Base-by-base conservation (phyloP, 2,113 vertebrate genomes). In the Catharus fuscescens region DNA sequence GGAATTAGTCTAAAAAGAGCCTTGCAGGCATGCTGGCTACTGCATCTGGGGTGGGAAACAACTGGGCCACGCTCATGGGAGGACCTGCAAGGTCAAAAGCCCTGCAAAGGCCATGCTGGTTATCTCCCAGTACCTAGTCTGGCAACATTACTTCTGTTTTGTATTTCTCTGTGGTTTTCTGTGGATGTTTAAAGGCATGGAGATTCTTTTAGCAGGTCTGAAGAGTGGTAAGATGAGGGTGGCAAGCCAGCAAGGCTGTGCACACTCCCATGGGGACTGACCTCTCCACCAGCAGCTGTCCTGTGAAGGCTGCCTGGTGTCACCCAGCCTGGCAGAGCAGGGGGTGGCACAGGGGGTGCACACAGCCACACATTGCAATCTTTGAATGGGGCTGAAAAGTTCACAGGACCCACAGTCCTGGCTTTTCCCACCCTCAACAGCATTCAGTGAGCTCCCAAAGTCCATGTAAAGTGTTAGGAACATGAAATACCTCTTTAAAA, bases 1-100 rank as follows among this genome's bases (percentile, higher is more conserved):
- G 97, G 93, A 97, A 97, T 97, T 97, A 97, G 95, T 92, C 92
- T 90, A 92, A 95, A 89, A 96, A 94, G 59, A 92, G 84, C 95
- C 96, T 96, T 83, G 80, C 77, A 93, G 97, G 95, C 93, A 92
- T 70, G 54, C 62, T 95, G 38, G 79, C 83, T 92, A 69, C 91
- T 92, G 65, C 57, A 94, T 18, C 14, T 91, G 84, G 78, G 44
- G 65, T 80, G 70, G 88, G 86, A 88, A 82, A 84, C 0, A 7
- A 60, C 8, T 74, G 92, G 85, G 57, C 56, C 70, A 73, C 38
- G 10, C 53, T 91, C 64, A 18, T 60, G 73, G 83, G 90, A 77
- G 77, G 86, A 91, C 44, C 93, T 90, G 80, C 80, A 97, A 97
- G 93, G 96, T 96, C 86, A 78, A 78, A 74, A 87, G 10, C 45